phyloP scores from a whole-genome alignment of 2,797 vertebrate species.

The Gorsachius magnificus region DNA sequence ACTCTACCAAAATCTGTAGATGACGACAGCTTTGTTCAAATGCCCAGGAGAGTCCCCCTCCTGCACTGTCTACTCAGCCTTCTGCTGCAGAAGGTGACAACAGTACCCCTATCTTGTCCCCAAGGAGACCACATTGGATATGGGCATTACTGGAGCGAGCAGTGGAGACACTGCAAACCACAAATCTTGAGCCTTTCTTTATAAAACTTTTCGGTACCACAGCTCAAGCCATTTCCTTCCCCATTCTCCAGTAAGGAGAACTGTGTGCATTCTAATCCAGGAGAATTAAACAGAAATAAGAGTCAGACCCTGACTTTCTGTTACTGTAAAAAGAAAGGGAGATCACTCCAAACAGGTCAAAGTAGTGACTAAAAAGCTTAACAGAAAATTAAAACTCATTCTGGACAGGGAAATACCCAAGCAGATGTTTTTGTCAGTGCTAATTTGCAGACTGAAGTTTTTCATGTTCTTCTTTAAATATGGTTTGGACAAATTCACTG shows the following conservation, averaged over 20 bases:
- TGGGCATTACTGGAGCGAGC: fast-evolving
- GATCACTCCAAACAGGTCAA: background rate
- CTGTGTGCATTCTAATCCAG: background rate
- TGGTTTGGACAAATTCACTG: background rate
- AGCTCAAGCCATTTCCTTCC: background rate
- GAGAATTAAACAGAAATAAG: background rate
- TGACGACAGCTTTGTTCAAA: background rate
- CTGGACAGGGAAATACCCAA: background rate
- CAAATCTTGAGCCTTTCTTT: background rate
- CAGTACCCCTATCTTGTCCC: fast-evolving
- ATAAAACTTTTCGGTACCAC: background rate
- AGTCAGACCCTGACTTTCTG: background rate
- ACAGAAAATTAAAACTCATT: background rate
- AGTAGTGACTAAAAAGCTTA: background rate
- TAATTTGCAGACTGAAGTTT: background rate
- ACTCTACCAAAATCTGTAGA: background rate
- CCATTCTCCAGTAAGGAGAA: background rate
- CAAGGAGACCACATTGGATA: background rate
- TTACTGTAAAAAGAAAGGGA: background rate
- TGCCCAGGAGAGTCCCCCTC: background rate
- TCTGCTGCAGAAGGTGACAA: background rate
- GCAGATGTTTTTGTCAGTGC: background rate
- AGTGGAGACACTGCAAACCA: background rate
- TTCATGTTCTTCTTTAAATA: background rate
- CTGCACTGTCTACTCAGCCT: background rate